Evolutionary conservation across 2,797 vertebrate genomes (phyloP).

Genomic region (Dendrocincla fuliginosa): DNA sequence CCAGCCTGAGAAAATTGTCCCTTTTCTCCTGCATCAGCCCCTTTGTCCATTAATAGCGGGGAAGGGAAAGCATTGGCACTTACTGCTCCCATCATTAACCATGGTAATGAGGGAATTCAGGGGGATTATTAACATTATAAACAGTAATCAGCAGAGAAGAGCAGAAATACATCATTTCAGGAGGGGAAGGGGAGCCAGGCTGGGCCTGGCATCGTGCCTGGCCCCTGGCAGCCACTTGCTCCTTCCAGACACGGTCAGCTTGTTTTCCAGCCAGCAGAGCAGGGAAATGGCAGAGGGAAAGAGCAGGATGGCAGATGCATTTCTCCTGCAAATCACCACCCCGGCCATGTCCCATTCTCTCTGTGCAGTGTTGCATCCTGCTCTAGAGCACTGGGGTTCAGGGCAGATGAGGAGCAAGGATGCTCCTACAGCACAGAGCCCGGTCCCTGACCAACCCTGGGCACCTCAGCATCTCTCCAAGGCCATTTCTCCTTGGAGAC

Average conservation of each 20-base stretch:
- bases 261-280: neutral
- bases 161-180: neutral
- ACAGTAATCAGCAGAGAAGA: neutral
- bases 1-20: neutral
- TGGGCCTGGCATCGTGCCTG: accelerated
- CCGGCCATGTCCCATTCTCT: accelerated
- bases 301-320: neutral
- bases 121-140: slow-evolving; percentile 20
- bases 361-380: accelerated
- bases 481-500: neutral
- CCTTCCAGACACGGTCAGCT: neutral
- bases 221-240: neutral
- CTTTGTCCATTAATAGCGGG: neutral
- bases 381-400: accelerated
- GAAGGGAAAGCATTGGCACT: neutral
- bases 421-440: accelerated
- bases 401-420: accelerated
- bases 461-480: neutral
- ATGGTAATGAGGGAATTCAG: slow-evolving; percentile 19
- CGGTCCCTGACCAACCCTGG: neutral
- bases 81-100: neutral
- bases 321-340: neutral
- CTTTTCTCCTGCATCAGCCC: neutral
- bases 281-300: neutral
- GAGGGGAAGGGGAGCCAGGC: neutral